Conservation (phyloP, 2,797 vertebrate genomes). For the Oceanodroma leucorhoa region DNA sequence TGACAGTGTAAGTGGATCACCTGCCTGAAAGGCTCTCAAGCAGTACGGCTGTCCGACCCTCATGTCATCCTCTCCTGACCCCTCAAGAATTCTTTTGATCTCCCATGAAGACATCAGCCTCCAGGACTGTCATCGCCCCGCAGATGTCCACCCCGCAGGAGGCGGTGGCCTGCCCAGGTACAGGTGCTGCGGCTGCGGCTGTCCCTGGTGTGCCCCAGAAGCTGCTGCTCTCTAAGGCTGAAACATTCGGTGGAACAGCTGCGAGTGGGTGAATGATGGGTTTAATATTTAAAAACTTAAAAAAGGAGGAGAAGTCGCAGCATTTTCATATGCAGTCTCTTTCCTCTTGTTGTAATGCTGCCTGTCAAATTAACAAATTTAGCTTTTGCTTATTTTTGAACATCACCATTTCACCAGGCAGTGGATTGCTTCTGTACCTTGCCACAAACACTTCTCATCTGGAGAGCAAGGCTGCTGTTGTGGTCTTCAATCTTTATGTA, state of each 20-base stretch:
- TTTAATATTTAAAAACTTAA: neutral
- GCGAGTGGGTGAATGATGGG: neutral
- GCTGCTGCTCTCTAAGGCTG: neutral
- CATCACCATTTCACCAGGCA: neutral
- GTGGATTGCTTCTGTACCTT: neutral
- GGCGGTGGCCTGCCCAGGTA: neutral
- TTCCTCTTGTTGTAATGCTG: neutral
- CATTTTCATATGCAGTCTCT: neutral
- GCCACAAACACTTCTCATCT: neutral
- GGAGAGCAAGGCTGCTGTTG: neutral
- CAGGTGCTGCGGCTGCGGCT: neutral
- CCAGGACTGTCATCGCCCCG: neutral
- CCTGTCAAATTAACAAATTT: neutral
- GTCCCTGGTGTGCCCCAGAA: neutral
- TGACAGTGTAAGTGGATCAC: slow-evolving; percentile 48
- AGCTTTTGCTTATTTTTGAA: neutral
- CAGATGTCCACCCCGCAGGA: neutral
- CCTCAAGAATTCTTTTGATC: slow-evolving; percentile 49
- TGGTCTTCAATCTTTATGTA: neutral
- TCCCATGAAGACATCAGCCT: neutral
- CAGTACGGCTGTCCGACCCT: neutral
- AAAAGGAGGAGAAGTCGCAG: neutral
- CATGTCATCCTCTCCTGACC: neutral
- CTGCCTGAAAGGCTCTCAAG: slow-evolving; percentile 31
- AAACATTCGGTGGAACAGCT: neutral